Base-by-base conservation (phyloP, 2,113 vertebrate species). In the Catharus fuscescens region DNA sequence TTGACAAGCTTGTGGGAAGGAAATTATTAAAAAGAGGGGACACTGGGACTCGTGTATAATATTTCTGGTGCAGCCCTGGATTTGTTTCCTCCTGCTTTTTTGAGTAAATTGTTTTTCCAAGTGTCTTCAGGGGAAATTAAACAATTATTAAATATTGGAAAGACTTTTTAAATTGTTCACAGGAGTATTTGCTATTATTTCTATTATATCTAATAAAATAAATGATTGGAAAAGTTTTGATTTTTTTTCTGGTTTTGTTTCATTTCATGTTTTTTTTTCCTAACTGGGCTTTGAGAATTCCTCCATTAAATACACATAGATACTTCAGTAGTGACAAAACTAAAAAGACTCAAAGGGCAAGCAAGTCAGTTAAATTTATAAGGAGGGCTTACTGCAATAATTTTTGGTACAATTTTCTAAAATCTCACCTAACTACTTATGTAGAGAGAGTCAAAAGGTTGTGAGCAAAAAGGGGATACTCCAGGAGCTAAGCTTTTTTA, bases 171-270 rank as follows among this genome's bases (percentile, higher is more conserved):
- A 93, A 81, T 15, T 53, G 16, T 76, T 67, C 12, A 82, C 61
- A 70, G 40, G 10, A 76, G 45, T 8, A 42, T 45, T 79, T 87
- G 3, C 7, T 82, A 9, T 42, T 36, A 32, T 56, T 79, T 2
- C 4, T 79, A 28, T 61, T 76, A 74, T 36, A 82, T n/a, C 7
- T 65, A 74, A 72, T 59, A 92, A 89, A 86, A 85, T 36, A 87
- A 84, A 47, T 12, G 0, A 32, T 52, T 24, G 3, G 11, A 9
- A 10, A 57, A 0, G 1, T 6, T 73, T 53, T 52, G 29, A 2
- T 1, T 0, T 54, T 47, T 53, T 44, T 31, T 25, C 12, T 42
- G 2, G 38, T 9, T 54, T 12, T 67, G 8, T n/a, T n/a, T 47
- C 1, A 11, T 45, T n/a, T 89, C 12, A 47, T 0, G 0, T 2